Evolutionary conservation across 2,888 invertebrate genomes (phyloP), one percentile per base, ranked within the genome.

Genomic region (Pachymerium ferrugineum): DNA sequence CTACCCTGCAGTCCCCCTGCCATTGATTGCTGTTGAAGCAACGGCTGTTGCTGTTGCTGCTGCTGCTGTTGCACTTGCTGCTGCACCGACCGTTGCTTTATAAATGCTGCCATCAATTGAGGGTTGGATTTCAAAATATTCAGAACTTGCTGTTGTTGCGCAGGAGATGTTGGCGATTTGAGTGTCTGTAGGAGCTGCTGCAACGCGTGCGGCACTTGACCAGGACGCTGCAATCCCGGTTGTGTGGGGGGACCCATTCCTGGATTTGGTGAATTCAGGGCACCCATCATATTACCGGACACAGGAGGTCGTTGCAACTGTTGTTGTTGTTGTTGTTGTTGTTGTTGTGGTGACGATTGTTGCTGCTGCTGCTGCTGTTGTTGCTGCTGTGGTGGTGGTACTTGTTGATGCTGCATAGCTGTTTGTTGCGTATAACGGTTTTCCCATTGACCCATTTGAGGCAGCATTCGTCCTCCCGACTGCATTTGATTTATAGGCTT

Each of bases 91-190:
- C 92, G 86, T 83, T 93, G 93, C 80, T 94, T 94, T 78, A 97
- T 92, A 81, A 94, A 94, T 73, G 95, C 94, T 74, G 95, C 94
- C 94, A 97, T 96, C 69, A 97, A 86, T 79, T 93, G 93, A 47
- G 97, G 97, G 85, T 96, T 94, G 77, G 92, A 90, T 84, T 95
- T 95, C 77, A 97, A 87, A 80, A 97, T 94, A 80, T 90, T 89
- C 76, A 96, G 86, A 89, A 85, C 81, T 84, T 93, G 91, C 81
- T 91, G 91, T 81, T 97, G 96, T 81, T 97, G 96, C 81, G 96
- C 94, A 77, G 91, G 92, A 70, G 93, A 91, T 79, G 90, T 90
- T 73, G 96, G 95, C 79, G 92, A 93, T 79, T 93, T 89, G 73
- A 98, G 86, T 75, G 94, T 94, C 79, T 90, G 89, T 88, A 97